Base-by-base conservation (phyloP, 2,797 vertebrate genomes). In the Pyrocephalus nanus region DNA sequence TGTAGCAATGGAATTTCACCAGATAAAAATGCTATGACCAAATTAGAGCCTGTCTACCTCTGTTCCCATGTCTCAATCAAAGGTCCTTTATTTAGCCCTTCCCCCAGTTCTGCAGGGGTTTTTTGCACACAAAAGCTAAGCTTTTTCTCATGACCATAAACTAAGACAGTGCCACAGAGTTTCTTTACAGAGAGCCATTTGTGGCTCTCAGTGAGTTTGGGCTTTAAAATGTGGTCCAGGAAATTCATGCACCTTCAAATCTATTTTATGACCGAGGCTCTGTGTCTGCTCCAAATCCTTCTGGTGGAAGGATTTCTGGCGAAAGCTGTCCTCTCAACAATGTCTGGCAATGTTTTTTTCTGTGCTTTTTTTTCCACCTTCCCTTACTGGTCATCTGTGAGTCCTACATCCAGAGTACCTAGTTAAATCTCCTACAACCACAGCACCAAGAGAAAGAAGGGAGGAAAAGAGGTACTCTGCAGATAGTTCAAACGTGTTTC, bases 11-110 rank as follows among this genome's bases (percentile, higher is more conserved):
- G 51, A 81, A 91, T 92, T 90, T 88, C 78, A 89, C 77, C 21
- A 92, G 83, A 62, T 76, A 60, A 75, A 87, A 94, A 81, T 16
- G 6, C 26, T 92, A 29, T 0, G 1, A 57, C 48, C 21, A 69
- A 90, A 90, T 88, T 92, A 92, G 32, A 81, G 17, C 53, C 65
- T 86, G 61, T 77, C 81, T 94, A 86, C 72, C 78, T 95, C 91
- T 77, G 42, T 86, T 93, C 65, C 50, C 72, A 90, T 67, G 76
- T 77, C 69, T 86, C 51, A 81, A 17, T 87, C 64, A 95, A 89
- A 91, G 45, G 32, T 65, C 47, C 87, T 95, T 92, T 95, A 80
- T 91, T 92, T 91, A 92, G 50, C 26, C 34, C 72, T 89, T 60
- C 25, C 18, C 13, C n/a, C 21, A 29, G 10, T 79, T 73, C 48